Conservation (phyloP, 2,797 vertebrate species). For the Rhinatrema bivittatum region DNA sequence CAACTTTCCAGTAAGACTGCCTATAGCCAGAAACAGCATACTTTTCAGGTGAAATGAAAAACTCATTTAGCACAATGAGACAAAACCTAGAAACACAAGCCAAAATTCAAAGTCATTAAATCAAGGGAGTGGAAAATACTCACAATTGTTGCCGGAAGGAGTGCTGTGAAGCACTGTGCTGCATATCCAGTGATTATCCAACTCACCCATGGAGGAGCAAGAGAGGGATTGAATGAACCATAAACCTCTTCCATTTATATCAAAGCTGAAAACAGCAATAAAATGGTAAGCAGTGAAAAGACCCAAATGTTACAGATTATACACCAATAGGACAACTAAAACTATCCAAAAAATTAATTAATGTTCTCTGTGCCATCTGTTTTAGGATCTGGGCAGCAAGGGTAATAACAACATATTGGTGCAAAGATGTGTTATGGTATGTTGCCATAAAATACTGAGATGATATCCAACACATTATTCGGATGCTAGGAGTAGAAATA, state of each 20-base stretch:
- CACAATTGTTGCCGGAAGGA: neutral
- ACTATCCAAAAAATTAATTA: slow-evolving; percentile 17
- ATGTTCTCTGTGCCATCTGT: neutral
- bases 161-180: neutral
- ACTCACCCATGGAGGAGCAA: slow-evolving; percentile 2
- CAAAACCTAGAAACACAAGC: no score
- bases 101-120: neutral
- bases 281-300: no score
- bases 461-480: neutral
- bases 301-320: neutral
- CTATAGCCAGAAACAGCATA: no score
- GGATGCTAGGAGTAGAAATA: neutral
- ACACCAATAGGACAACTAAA: slow-evolving; percentile 11
- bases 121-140: slow-evolving; percentile 1
- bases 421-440: neutral
- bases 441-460: neutral
- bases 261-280: slow-evolving; percentile 13
- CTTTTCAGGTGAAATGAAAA: no score
- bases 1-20: no score
- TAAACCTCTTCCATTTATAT: slow-evolving; percentile 11
- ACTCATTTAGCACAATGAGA: neutral
- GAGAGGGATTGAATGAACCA: neutral
- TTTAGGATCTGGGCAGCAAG: slow-evolving; percentile 5
- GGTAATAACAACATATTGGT: slow-evolving; percentile 6
- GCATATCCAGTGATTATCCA: neutral